Conservation (phyloP, 2,113 vertebrate species). For the Dicerorhinus sumatrensis region DNA sequence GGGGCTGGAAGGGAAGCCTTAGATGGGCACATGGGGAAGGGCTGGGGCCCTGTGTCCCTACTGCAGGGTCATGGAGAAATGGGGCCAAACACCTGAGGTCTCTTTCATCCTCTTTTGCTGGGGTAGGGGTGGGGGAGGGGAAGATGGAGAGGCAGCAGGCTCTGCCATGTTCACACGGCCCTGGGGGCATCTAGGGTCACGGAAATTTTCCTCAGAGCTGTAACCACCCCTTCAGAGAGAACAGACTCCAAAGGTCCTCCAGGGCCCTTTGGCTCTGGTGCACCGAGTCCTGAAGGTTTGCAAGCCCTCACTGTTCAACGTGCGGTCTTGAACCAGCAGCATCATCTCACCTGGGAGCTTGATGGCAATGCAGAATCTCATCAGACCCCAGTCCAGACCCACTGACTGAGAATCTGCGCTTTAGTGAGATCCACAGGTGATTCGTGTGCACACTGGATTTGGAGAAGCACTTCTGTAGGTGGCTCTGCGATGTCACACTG, state of each 20-base stretch:
- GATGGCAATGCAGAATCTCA: too few relatives aligned
- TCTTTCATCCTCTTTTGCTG: background rate
- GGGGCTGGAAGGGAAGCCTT: background rate
- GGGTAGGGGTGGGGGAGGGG: rapidly evolving
- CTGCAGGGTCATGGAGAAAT: background rate
- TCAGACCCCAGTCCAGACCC: background rate
- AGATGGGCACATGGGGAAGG: background rate
- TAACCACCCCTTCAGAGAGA: background rate
- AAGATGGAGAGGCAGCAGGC: background rate
- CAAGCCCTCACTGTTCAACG: background rate
- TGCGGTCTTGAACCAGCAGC: rapidly evolving
- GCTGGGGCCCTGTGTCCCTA: too few relatives aligned
- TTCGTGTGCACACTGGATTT: rapidly evolving
- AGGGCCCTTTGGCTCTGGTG: background rate
- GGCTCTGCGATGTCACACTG: background rate
- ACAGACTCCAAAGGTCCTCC: background rate
- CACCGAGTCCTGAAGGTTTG: background rate
- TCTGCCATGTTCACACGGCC: background rate
- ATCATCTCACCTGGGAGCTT: rapidly evolving
- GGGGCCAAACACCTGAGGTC: too few relatives aligned
- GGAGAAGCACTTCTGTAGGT: background rate
- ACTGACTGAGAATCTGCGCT: rapidly evolving
- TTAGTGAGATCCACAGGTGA: background rate
- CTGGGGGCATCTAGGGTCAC: background rate
- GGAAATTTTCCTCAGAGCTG: background rate